phyloP scores from a whole-genome alignment of 1,140 invertebrate species.

The Drosophila trapezifrons region DNA sequence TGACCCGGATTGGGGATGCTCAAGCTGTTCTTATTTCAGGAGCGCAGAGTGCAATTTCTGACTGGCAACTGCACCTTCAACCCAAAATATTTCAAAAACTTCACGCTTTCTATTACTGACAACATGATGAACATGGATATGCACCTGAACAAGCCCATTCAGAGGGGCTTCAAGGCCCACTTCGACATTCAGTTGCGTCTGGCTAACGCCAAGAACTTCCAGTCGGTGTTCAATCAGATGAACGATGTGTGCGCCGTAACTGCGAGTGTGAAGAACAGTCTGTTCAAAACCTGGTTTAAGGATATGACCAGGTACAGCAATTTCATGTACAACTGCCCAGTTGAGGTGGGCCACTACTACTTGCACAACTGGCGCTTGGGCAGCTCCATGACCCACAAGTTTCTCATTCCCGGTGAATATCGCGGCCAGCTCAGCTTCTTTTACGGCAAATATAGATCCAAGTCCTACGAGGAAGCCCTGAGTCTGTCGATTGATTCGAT shows the following conservation, averaged over 20 bases:
- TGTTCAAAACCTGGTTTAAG: conserved; percentile 69
- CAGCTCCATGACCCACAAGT: conserved; percentile 53
- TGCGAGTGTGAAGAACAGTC: conserved; percentile 46
- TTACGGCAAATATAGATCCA: conserved; percentile 62
- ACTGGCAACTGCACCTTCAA: conserved; percentile 37
- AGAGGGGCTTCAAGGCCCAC: conserved; percentile 53
- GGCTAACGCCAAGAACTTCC: conserved; percentile 66
- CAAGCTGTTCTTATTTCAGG: conserved; percentile 28
- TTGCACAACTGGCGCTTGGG: conserved; percentile 60
- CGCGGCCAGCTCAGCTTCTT: conserved; percentile 44
- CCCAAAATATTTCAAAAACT: conserved; percentile 65
- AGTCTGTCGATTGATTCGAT: conserved; percentile 27
- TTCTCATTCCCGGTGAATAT: conserved; percentile 67
- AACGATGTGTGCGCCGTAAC: conserved; percentile 63
- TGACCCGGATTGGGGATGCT: too few species aligned
- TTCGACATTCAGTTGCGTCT: conserved; percentile 68
- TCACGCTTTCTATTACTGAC: conserved; percentile 30
- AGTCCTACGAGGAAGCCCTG: conserved; percentile 30
- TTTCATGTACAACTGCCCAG: conserved; percentile 67
- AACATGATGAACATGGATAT: conserved; percentile 59
- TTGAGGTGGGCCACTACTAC: conserved; percentile 58
- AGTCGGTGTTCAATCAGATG: conserved; percentile 56
- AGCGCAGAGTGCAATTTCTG: conserved; percentile 50
- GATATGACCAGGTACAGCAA: conserved; percentile 60
- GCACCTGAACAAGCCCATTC: conserved; percentile 45